Evolutionary conservation across 2,888 invertebrate species (phyloP).

Genomic region (Drosophila acutilabella): DNA sequence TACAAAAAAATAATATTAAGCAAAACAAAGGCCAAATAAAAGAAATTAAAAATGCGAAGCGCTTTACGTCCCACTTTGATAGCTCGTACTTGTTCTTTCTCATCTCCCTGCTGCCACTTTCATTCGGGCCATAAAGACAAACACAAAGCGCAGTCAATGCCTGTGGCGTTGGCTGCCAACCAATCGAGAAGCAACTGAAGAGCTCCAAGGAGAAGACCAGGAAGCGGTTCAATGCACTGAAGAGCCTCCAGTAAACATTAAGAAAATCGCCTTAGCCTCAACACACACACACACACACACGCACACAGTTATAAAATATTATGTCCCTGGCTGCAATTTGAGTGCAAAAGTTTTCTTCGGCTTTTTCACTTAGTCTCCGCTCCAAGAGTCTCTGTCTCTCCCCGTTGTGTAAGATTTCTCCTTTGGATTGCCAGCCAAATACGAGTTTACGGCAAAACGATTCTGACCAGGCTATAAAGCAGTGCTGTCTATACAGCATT

Average conservation of each 20-base stretch:
- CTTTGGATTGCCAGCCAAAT: conserved; percentile 40
- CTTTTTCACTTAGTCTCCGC: conserved; percentile 58
- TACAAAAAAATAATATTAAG: conserved; percentile 75
- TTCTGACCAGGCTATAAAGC: conserved; percentile 21
- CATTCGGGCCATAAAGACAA: conserved; percentile 44
- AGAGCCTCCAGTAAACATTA: conserved; percentile 59
- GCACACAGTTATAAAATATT: conserved; percentile 47
- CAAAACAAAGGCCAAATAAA: conserved; percentile 63
- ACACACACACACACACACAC: conserved; percentile 17
- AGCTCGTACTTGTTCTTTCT: not conserved
- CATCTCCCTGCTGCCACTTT: not conserved
- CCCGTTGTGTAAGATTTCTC: not conserved
- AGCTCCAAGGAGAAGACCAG: conserved; percentile 14
- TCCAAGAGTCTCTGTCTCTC: not conserved
- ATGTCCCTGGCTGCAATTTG: conserved; percentile 62
- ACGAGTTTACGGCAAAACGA: not conserved
- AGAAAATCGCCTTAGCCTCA: conserved; percentile 66
- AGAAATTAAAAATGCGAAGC: conserved; percentile 74
- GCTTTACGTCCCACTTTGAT: conserved; percentile 35
- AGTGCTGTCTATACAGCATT: too few relatives aligned
- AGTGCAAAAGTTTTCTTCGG: conserved; percentile 61
- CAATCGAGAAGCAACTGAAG: conserved; percentile 44
- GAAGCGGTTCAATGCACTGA: conserved; percentile 74
- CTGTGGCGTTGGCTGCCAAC: conserved; percentile 66
- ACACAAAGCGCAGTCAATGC: conserved; percentile 58